phyloP scores from a whole-genome alignment of 2,797 vertebrate genomes.

The Helostoma temminkii region DNA sequence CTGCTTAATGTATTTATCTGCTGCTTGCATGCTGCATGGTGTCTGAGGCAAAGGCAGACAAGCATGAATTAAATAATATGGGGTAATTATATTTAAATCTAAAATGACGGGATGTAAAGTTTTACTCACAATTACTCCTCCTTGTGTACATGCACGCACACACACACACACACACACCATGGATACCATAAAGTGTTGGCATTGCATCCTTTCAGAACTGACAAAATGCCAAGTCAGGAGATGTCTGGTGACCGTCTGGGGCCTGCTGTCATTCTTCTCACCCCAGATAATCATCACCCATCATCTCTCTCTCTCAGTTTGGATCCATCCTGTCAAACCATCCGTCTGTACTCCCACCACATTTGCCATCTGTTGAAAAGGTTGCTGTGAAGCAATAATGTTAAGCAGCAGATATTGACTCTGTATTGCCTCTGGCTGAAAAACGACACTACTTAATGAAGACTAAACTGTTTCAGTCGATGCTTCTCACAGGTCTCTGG shows the following conservation, averaged over 20 bases:
- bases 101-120: conserved; percentile 26
- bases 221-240: conserved; percentile 42
- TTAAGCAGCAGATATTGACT: conserved; percentile 63
- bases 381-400: conserved; percentile 43
- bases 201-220: conserved; percentile 43
- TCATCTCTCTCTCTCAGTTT: conserved; percentile 45
- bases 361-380: conserved; percentile 25
- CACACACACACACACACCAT: not conserved
- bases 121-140: conserved; percentile 31
- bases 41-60: conserved; percentile 13
- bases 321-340: conserved; percentile 49
- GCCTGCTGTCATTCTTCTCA: conserved; percentile 57
- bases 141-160: conserved; percentile 9
- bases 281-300: conserved; percentile 54
- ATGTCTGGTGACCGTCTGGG: conserved; percentile 49
- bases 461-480: conserved; percentile 54
- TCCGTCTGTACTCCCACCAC: conserved; percentile 33
- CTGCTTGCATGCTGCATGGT: conserved; percentile 13
- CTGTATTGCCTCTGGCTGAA: conserved; percentile 51
- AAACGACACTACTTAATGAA: conserved; percentile 55
- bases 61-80: conserved; percentile 21
- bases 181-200: conserved; percentile 6
- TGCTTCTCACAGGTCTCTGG: conserved; percentile 31
- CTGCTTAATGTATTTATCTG: conserved; percentile 27
- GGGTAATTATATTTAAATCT: conserved; percentile 35